A percentile compares a stretch with the other conserved stretches of the same genome.
These are phyloP conservation scores for Gouania willdenowi DNA, from an alignment of 2,797 vertebrate genomes.

Conservation along the genomic window DNA sequence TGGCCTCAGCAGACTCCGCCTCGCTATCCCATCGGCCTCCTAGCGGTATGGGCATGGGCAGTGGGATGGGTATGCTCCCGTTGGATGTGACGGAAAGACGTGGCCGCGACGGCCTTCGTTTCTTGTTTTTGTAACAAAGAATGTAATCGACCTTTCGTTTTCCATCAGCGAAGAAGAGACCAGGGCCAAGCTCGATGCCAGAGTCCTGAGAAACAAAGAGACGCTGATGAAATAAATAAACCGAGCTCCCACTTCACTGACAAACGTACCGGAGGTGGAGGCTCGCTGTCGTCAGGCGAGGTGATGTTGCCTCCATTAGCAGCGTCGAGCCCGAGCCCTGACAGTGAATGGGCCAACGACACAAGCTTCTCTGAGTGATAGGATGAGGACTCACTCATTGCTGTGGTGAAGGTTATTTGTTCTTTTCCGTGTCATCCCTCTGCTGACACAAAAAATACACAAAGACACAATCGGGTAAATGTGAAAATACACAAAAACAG, in stretches of 20 bases:
- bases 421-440: constrained; percentile 78
- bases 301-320: constrained; percentile 54
- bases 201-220: constrained; percentile 56
- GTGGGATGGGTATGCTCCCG: constrained; percentile 59
- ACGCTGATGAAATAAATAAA: background rate
- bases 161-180: constrained; percentile 85
- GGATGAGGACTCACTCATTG: constrained; percentile 62
- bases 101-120: constrained; percentile 50
- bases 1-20: constrained; percentile 47
- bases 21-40: constrained; percentile 31
- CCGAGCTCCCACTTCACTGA: too few species aligned
- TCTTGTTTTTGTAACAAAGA: constrained; percentile 87
- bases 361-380: constrained; percentile 73
- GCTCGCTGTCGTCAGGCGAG: constrained; percentile 26
- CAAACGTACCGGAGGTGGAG: constrained; percentile 44
- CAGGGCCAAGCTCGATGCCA: constrained; percentile 66
- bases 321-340: constrained; percentile 49
- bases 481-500: too few species aligned
- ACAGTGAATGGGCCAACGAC: constrained; percentile 70
- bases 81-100: constrained; percentile 77
- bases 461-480: background rate
- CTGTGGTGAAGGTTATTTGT: constrained; percentile 52
- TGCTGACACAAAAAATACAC: constrained; percentile 39
- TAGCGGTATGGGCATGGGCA: constrained; percentile 22
- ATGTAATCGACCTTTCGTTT: constrained; percentile 92